A percentile compares a stretch with the other conserved stretches of the same genome.
These are phyloP conservation scores for Pyrocoelia pectoralis DNA, from an alignment of 2,888 invertebrate genomes.

Conservation along the genomic window DNA sequence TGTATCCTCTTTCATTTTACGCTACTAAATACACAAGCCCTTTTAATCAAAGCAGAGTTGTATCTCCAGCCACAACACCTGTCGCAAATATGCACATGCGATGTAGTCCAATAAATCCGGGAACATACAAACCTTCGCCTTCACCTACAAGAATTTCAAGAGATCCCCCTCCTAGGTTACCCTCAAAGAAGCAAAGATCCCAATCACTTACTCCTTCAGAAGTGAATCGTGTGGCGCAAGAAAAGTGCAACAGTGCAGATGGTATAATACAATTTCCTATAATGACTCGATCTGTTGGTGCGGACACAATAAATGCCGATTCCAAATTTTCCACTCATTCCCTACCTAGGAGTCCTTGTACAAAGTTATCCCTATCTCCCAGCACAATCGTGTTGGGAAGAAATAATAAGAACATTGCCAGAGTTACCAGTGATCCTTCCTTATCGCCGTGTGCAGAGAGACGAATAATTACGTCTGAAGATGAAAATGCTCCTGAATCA, in stretches of 20 bases:
- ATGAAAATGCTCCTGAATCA: conserved; percentile 66
- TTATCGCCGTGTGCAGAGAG: conserved; percentile 67
- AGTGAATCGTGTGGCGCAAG: conserved; percentile 61
- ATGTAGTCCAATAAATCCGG: conserved; percentile 58
- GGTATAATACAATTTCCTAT: conserved; percentile 68
- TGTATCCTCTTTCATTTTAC: conserved; percentile 80
- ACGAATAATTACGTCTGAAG: conserved; percentile 62
- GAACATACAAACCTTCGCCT: conserved; percentile 60
- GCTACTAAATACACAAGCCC: conserved; percentile 67
- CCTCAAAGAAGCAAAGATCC: conserved; percentile 76
- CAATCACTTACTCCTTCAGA: conserved; percentile 78
- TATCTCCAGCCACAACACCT: conserved; percentile 58
- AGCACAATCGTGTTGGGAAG: conserved; percentile 59
- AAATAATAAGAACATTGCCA: conserved; percentile 64
- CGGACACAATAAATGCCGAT: conserved; percentile 50
- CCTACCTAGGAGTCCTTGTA: conserved; percentile 62
- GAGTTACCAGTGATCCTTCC: conserved; percentile 68
- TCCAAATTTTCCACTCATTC: conserved; percentile 68
- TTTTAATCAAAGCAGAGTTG: conserved; percentile 60
- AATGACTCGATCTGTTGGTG: conserved; percentile 59
- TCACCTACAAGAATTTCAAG: conserved; percentile 66
- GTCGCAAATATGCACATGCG: conserved; percentile 59
- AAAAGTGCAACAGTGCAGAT: conserved; percentile 75
- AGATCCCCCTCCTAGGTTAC: conserved; percentile 61
- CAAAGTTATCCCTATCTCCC: conserved; percentile 63